These are phyloP conservation scores for Notoglanidium macrostoma DNA, from an alignment of 2,797 vertebrate species.

Conservation along the genomic window DNA sequence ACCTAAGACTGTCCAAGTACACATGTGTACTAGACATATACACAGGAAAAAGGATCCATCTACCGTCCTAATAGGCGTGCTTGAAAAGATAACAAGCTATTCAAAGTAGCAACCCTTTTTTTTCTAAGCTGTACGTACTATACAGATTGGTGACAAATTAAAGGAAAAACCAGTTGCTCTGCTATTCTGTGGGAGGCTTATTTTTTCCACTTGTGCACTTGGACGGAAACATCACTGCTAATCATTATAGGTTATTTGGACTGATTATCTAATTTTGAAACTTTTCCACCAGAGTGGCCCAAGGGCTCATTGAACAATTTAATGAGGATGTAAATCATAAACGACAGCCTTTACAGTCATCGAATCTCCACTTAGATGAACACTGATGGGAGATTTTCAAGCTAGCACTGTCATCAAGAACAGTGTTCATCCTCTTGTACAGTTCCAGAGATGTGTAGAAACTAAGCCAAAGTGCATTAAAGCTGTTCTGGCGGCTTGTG, in stretches of 20 bases:
- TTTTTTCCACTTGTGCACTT: not conserved
- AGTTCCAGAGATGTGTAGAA: not conserved
- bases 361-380: too few relatives aligned
- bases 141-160: not conserved
- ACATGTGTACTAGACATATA: too few relatives aligned
- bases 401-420: not conserved
- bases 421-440: not conserved
- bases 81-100: not conserved
- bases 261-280: not conserved
- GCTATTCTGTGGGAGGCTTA: not conserved
- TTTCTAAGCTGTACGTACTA: not conserved
- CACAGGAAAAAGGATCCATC: not conserved
- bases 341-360: too few relatives aligned
- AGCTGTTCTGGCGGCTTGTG: not conserved
- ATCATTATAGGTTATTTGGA: not conserved
- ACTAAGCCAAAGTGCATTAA: not conserved
- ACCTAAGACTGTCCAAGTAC: not conserved
- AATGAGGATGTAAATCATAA: not conserved
- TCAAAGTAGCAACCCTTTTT: not conserved
- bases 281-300: not conserved
- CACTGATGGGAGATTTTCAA: not conserved
- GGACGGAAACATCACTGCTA: not conserved
- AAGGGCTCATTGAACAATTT: not conserved
- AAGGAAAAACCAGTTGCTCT: not conserved
- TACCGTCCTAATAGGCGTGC: not conserved